Evolutionary conservation across 2,113 vertebrate genomes (phyloP).

Genomic region (Corythoichthys intestinalis): DNA sequence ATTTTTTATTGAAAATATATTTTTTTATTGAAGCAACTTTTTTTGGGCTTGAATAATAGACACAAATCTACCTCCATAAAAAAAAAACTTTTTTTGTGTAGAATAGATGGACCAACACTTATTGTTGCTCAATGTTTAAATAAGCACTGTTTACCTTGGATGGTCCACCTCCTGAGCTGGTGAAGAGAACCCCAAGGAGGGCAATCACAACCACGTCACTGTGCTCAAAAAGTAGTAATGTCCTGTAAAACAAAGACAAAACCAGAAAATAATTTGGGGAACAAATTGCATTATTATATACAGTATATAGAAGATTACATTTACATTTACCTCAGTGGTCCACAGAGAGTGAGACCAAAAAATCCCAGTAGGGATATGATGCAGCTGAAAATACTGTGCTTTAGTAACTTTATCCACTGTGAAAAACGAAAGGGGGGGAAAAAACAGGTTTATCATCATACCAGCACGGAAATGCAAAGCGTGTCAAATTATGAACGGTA

Average conservation of each 20-base stretch:
- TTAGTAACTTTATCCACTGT: constrained; percentile 95
- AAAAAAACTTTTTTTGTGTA: too few relatives aligned
- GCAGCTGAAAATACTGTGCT: constrained; percentile 90
- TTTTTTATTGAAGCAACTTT: too few relatives aligned
- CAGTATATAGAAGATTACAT: too few relatives aligned
- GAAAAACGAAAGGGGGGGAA: constrained; percentile 43
- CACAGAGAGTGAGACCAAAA: constrained; percentile 97
- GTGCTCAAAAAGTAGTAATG: constrained; percentile 91
- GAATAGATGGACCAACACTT: too few relatives aligned
- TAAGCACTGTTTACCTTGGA: constrained; percentile 80
- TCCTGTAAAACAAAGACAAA: constrained; percentile 68
- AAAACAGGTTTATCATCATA: neutral
- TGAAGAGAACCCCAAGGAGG: constrained; percentile 93
- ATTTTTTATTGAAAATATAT: too few relatives aligned
- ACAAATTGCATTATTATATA: neutral
- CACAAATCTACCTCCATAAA: too few relatives aligned
- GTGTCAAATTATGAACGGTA: neutral
- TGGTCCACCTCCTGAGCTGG: constrained; percentile 88
- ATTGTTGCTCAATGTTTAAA: neutral
- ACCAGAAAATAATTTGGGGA: neutral
- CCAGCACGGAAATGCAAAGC: neutral
- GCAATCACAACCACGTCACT: constrained; percentile 90
- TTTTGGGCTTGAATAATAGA: too few relatives aligned
- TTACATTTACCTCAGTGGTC: constrained; percentile 85
- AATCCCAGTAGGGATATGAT: constrained; percentile 93